Conservation (phyloP, 2,797 vertebrate genomes). For the Sebastolobus altivelis region DNA sequence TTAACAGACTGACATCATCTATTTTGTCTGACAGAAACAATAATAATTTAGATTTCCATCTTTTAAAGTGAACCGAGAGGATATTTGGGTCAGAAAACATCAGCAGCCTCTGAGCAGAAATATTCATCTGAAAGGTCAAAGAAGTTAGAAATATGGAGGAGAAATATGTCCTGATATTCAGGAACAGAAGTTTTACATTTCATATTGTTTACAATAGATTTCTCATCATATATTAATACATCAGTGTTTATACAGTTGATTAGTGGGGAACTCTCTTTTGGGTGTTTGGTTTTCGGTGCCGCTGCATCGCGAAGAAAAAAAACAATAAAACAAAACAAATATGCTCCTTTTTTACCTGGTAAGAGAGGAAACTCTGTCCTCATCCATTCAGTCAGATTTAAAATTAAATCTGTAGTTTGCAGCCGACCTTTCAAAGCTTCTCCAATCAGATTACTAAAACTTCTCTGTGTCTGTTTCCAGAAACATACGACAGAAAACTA, state of each 20-base stretch:
- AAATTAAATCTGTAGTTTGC: slow-evolving; percentile 54
- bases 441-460: slow-evolving; percentile 56
- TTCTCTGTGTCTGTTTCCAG: slow-evolving; percentile 32
- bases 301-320: not conserved
- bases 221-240: too few relatives aligned
- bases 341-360: too few relatives aligned
- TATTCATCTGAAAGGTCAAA: slow-evolving; percentile 24
- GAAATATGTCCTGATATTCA: not conserved
- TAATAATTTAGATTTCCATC: not conserved
- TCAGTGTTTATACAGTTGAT: too few relatives aligned
- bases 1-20: too few relatives aligned
- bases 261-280: too few relatives aligned
- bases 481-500: not conserved
- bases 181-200: not conserved
- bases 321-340: too few relatives aligned
- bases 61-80: not conserved
- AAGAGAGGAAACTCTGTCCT: not conserved
- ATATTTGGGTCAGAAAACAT: slow-evolving; percentile 39
- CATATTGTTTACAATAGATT: not conserved
- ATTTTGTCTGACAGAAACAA: too few relatives aligned
- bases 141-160: not conserved
- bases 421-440: slow-evolving; percentile 57
- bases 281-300: too few relatives aligned
- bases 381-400: slow-evolving; percentile 39
- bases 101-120: not conserved